These are phyloP conservation scores for Colletes gigas DNA, from an alignment of 1,140 invertebrate species.

Conservation along the genomic window DNA sequence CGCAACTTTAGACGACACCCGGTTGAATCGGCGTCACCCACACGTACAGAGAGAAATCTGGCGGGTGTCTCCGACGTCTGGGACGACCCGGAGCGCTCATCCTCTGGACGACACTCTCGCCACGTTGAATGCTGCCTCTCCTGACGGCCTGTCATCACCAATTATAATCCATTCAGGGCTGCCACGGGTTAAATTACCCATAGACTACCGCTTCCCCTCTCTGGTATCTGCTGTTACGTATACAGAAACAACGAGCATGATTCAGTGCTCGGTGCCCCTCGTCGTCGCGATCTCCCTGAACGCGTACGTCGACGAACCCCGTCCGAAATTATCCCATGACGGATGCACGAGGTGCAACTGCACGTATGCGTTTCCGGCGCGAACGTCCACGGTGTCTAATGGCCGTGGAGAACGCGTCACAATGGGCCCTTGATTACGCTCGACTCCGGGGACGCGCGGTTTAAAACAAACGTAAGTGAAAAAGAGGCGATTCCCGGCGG, in stretches of 20 bases:
- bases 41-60: constrained; percentile 20
- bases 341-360: constrained; percentile 24
- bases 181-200: constrained; percentile 75
- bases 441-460: constrained; percentile 5
- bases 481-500: not conserved
- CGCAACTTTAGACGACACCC: constrained; percentile 22
- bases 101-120: constrained; percentile 50
- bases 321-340: constrained; percentile 50
- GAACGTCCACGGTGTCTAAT: constrained; percentile 25
- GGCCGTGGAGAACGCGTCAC: constrained; percentile 30
- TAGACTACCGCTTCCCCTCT: constrained; percentile 55
- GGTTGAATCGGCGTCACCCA: constrained; percentile 35
- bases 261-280: constrained; percentile 48
- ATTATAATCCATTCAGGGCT: constrained; percentile 76
- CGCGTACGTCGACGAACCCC: constrained; percentile 12
- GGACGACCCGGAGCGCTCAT: constrained; percentile 26
- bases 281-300: constrained; percentile 1
- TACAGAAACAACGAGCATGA: constrained; percentile 64
- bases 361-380: constrained; percentile 18
- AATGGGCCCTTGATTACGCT: constrained; percentile 67
- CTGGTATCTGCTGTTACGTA: constrained; percentile 34
- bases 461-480: constrained; percentile 55
- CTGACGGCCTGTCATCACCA: constrained; percentile 76
- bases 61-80: constrained; percentile 34
- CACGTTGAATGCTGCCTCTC: constrained; percentile 67